A percentile compares a stretch with the other conserved stretches of the same genome.
phyloP scores from a whole-genome alignment of 2,113 vertebrate genomes.

The Lepus americanus region DNA sequence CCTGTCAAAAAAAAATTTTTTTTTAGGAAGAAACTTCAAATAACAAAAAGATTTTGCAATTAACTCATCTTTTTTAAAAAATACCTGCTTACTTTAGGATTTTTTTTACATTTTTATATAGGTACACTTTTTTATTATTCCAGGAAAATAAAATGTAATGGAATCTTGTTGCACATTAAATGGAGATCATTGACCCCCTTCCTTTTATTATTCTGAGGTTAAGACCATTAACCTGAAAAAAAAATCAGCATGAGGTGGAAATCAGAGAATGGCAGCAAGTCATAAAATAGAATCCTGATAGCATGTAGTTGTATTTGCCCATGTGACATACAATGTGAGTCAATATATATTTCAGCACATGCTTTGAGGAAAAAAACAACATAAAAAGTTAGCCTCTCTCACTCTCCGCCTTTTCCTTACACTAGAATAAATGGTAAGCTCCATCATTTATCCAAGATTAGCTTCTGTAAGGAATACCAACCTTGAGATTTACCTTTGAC shows the following conservation, averaged over 20 bases:
- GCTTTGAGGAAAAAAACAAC: not conserved
- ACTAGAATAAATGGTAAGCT: not conserved
- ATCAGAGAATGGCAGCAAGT: not conserved
- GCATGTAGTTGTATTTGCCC: not conserved
- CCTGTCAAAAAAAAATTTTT: no score
- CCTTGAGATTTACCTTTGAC: not conserved
- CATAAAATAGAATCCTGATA: not conserved
- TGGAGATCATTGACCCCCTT: not conserved
- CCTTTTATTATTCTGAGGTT: not conserved
- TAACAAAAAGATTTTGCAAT: no score
- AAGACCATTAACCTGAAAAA: not conserved
- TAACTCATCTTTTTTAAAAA: no score
- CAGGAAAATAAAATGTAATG: conserved; percentile 1
- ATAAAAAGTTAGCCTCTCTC: not conserved
- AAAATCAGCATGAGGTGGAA: not conserved
- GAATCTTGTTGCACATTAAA: not conserved
- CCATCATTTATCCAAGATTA: rapidly evolving
- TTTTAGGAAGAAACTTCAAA: no score
- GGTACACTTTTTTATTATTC: not conserved
- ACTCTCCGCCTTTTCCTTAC: not conserved
- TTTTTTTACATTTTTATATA: not conserved
- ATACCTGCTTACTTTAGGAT: not conserved
- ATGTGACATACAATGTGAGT: not conserved
- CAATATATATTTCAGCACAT: not conserved
- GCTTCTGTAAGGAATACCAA: not conserved